Evolutionary conservation across 2,113 vertebrate species (phyloP).

Genomic region (Trematocara unimaculatum): DNA sequence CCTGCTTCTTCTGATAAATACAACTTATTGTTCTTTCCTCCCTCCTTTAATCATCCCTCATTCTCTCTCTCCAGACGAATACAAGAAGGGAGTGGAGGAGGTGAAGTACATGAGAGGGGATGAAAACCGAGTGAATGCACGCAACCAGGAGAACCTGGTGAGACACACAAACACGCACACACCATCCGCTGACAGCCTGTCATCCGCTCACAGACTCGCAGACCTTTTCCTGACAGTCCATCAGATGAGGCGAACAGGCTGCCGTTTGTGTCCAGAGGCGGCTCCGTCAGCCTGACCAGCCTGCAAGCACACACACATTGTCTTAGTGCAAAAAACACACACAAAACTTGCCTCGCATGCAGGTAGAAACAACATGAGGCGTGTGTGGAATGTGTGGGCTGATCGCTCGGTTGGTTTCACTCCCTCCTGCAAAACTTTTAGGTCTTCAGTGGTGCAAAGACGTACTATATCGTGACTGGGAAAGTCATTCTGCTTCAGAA

Average conservation of each 20-base stretch:
- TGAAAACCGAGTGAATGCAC: constrained; percentile 71
- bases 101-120: constrained; percentile 82
- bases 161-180: constrained; percentile 32
- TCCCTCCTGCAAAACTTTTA: not conserved
- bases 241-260: constrained; percentile 21
- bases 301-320: not conserved
- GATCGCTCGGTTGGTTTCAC: not conserved
- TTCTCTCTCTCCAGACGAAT: constrained; percentile 80
- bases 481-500: not conserved
- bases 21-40: not conserved
- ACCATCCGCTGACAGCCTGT: constrained; percentile 12
- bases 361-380: constrained; percentile 25
- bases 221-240: constrained; percentile 36
- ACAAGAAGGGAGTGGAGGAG: constrained; percentile 96
- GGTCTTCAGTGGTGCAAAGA: not conserved
- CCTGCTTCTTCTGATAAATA: not conserved
- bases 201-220: constrained; percentile 18
- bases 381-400: constrained; percentile 31
- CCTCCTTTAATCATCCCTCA: not conserved
- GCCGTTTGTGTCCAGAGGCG: constrained; percentile 21
- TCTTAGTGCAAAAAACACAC: not conserved
- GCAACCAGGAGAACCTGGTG: constrained; percentile 79
- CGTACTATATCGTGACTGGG: not conserved
- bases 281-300: not conserved
- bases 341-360: constrained; percentile 4